Conservation (phyloP, 2,797 vertebrate species). For the Sarcophilus harrisii region DNA sequence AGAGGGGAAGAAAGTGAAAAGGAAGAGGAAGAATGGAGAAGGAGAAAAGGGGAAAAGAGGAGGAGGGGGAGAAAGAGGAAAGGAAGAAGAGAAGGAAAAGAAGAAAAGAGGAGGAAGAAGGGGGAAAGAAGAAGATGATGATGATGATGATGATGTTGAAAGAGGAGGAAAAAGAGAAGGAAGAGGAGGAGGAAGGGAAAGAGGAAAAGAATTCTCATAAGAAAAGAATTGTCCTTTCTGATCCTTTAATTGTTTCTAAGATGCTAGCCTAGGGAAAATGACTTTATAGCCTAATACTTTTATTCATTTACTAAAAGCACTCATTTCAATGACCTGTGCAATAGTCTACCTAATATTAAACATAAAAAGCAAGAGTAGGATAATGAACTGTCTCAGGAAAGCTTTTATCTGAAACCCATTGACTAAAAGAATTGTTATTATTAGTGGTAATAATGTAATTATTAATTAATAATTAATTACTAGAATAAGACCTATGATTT, state of each 20-base stretch:
- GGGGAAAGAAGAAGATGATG: rapidly evolving
- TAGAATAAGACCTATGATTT: not conserved
- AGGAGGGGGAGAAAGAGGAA: not conserved
- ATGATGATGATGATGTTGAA: too few species aligned
- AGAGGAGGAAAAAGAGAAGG: not conserved
- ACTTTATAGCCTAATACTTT: not conserved
- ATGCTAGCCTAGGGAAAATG: not conserved
- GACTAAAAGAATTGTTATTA: not conserved
- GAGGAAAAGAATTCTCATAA: not conserved
- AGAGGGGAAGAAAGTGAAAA: not conserved
- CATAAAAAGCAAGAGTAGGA: not conserved
- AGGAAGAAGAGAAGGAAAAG: not conserved
- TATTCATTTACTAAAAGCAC: not conserved
- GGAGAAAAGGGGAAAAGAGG: not conserved
- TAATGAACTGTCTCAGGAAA: not conserved
- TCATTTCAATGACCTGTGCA: not conserved
- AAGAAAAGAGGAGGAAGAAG: not conserved
- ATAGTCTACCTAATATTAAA: not conserved
- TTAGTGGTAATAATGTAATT: not conserved
- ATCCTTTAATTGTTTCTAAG: not conserved
- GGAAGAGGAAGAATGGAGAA: not conserved
- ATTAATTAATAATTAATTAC: not conserved
- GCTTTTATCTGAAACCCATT: not conserved
- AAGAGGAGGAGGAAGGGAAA: not conserved
- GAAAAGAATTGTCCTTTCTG: not conserved